Base-by-base conservation (phyloP, 1,140 invertebrate species). In the Drosophila pandora region DNA sequence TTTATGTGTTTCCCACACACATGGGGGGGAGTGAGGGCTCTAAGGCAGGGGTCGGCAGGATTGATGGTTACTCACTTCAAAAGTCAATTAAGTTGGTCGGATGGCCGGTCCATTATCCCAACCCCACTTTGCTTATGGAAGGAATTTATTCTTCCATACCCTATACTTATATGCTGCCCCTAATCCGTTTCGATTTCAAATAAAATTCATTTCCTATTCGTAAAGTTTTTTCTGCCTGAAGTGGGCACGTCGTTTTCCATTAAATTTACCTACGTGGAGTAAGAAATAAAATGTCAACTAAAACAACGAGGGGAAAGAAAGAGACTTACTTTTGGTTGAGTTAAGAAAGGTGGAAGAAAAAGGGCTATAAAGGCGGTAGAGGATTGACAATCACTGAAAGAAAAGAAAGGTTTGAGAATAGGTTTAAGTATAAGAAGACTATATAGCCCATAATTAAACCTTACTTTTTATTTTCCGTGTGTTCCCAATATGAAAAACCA, bases 101-200 rank as follows among this genome's bases (percentile, higher is more conserved):
- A 22, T 8, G 32, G 32, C 2, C 21, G 17, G 43, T 73, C 61
- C 53, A 47, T 56, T 48, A 25, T 48, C 32, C 60, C 68, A 45
- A 61, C 37, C 55, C 21, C 23, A 43, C 49, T 37, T 47, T 21
- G 52, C 52, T 39, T 13, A 55, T 39, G 41, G 30, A 17, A 39
- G 30, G 30, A 23, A 39, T 45, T 48, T 80, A 55, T 59, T 57
- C 73, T 61, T 70, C 39, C 17, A n/a, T 39, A 2, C 1, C 49
- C 60, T 25, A 28, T 17, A 17, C 17, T 17, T 17, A 17, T 17
- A 17, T 23, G n/a, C 23, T 43, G 2, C 1, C 49, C 63, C 65
- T 82, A 74, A 90, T 84, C 79, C 73, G 57, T 78, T 90, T 90
- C 88, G 88, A 84, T 81, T 90, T 90, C 77, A 72, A 80, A 90